These are phyloP conservation scores for Antechinus stuartii DNA, from an alignment of 2,113 vertebrate genomes.

Conservation along the genomic window DNA sequence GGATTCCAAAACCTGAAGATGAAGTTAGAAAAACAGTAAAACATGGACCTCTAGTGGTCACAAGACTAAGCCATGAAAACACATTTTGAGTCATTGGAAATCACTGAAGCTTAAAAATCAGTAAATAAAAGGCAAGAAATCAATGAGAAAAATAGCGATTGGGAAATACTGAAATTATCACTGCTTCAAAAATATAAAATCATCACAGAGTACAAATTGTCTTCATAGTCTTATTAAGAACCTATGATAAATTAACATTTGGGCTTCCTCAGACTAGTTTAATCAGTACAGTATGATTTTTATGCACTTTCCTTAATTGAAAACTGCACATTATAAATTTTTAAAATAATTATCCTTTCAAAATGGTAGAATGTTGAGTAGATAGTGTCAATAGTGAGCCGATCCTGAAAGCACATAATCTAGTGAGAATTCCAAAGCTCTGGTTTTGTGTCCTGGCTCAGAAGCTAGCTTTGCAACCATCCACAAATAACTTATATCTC, in stretches of 20 bases:
- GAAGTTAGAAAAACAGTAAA: constrained; percentile 30
- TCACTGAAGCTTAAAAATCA: constrained; percentile 26
- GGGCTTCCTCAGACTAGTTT: neutral
- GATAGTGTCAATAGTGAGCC: neutral
- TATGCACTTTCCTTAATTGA: constrained; percentile 13
- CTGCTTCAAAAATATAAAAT: constrained; percentile 37
- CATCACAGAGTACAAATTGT: neutral
- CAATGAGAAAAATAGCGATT: neutral
- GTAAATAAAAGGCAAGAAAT: constrained; percentile 1
- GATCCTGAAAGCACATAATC: neutral
- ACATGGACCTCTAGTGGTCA: constrained; percentile 20
- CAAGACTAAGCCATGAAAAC: neutral
- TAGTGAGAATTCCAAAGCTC: neutral
- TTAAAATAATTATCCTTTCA: neutral
- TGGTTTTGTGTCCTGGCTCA: neutral
- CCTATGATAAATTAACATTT: neutral
- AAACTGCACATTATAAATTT: neutral
- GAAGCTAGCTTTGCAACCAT: neutral
- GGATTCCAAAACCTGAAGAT: constrained; percentile 23
- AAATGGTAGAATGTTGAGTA: neutral
- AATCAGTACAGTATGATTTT: constrained; percentile 9
- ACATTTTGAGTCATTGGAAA: neutral
- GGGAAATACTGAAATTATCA: constrained; percentile 21
- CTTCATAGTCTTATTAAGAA: neutral
- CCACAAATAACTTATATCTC: neutral